Conservation (phyloP, 2,888 invertebrate species). For the Chrysotoxum bicinctum region DNA sequence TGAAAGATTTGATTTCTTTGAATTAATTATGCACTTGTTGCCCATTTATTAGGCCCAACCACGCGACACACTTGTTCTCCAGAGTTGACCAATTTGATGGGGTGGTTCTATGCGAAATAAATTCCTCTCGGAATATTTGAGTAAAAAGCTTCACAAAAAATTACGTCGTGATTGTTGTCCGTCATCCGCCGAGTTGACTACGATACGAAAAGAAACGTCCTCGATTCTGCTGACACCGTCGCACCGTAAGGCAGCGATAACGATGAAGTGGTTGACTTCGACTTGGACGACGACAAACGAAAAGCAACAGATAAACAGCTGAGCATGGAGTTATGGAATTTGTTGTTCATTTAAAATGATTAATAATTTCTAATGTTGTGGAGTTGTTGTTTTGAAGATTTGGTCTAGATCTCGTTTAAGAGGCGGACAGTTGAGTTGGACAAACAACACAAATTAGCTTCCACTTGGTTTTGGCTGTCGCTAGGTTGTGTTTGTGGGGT, state of each 20-base stretch:
- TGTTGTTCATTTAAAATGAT: constrained; percentile 55
- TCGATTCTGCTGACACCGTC: constrained; percentile 29
- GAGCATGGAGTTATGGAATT: constrained; percentile 55
- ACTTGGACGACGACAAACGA: constrained; percentile 8
- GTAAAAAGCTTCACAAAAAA: constrained; percentile 14
- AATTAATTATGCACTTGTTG: constrained; percentile 39
- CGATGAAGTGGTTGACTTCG: constrained; percentile 26
- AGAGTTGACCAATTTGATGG: constrained; percentile 12
- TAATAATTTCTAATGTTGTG: constrained; percentile 8
- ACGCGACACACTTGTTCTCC: constrained; percentile 56
- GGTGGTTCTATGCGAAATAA: constrained; percentile 25
- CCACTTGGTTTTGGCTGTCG: neutral
- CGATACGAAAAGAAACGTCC: constrained; percentile 48
- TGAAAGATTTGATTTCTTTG: neutral
- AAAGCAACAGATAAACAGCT: constrained; percentile 66
- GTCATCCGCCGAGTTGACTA: constrained; percentile 23
- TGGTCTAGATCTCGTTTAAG: neutral
- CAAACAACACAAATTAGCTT: neutral
- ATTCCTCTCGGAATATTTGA: constrained; percentile 2
- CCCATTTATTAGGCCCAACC: neutral
- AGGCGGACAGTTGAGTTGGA: neutral
- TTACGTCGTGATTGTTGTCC: constrained; percentile 33
- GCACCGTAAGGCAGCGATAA: constrained; percentile 33
- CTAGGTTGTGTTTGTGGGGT: neutral
- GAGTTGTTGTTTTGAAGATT: constrained; percentile 4